These are phyloP conservation scores for Plodia interpunctella DNA, from an alignment of 1,140 invertebrate genomes.

Conservation along the genomic window DNA sequence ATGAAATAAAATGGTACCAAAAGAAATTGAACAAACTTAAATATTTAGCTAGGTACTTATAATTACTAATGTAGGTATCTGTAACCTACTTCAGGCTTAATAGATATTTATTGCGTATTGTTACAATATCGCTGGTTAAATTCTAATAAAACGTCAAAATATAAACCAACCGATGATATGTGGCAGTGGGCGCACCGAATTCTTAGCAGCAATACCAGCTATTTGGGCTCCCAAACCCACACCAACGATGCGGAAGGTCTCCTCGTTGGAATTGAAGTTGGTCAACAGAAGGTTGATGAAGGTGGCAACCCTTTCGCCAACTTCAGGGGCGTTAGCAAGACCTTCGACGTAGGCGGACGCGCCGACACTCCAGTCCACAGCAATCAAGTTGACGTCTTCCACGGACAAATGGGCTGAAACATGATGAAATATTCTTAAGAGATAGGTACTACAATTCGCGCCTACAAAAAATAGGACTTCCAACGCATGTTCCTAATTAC, in stretches of 20 bases:
- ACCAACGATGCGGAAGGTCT: slow-evolving; percentile 47
- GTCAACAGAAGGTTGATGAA: slow-evolving; percentile 50
- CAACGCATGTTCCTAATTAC: too few relatives aligned
- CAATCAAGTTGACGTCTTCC: slow-evolving; percentile 52
- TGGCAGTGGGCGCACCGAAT: slow-evolving; percentile 32
- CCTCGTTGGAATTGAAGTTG: slow-evolving; percentile 40
- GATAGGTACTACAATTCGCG: too few relatives aligned
- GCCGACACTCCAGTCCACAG: slow-evolving; percentile 55
- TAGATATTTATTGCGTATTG: too few relatives aligned
- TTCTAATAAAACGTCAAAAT: slow-evolving; percentile 13
- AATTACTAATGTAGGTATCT: too few relatives aligned
- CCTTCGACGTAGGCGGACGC: slow-evolving; percentile 38
- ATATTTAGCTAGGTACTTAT: too few relatives aligned
- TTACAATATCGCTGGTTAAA: too few relatives aligned
- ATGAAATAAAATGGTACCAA: too few relatives aligned
- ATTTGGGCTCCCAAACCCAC: slow-evolving; percentile 56
- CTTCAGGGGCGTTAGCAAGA: slow-evolving; percentile 43
- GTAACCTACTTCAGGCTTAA: too few relatives aligned
- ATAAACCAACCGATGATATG: slow-evolving; percentile 51
- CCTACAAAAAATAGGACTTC: too few relatives aligned
- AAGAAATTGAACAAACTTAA: too few relatives aligned
- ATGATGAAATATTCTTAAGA: neutral
- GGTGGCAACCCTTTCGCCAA: slow-evolving; percentile 37
- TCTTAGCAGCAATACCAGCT: slow-evolving; percentile 53
- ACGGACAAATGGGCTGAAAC: slow-evolving; percentile 20